Conservation (phyloP, 2,113 vertebrate species). For the Bettongia penicillata region DNA sequence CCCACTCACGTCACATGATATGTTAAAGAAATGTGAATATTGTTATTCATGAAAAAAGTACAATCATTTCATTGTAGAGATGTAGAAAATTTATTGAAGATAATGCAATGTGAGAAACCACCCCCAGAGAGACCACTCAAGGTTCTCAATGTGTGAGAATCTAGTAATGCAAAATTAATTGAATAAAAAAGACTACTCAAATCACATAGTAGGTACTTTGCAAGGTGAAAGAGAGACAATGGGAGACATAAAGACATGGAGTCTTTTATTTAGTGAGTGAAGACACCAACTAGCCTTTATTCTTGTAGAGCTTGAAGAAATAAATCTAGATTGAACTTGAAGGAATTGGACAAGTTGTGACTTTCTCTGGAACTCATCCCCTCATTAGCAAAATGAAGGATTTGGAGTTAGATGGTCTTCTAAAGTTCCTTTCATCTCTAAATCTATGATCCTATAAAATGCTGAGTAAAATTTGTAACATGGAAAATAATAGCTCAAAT, state of each 20-base stretch:
- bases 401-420: background rate
- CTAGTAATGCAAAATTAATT: background rate
- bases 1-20: background rate
- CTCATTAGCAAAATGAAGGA: background rate
- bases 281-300: background rate
- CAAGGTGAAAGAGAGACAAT: too few species aligned
- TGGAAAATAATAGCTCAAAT: slow-evolving; percentile 13
- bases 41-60: background rate
- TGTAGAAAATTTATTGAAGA: background rate
- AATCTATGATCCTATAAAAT: background rate
- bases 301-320: background rate
- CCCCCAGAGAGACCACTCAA: background rate
- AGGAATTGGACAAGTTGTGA: background rate
- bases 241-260: background rate
- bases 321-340: background rate
- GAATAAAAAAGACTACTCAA: background rate
- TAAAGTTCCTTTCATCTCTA: background rate
- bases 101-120: background rate
- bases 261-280: background rate
- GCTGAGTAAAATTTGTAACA: background rate
- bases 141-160: background rate
- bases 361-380: background rate
- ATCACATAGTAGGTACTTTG: background rate
- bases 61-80: background rate
- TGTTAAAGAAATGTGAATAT: background rate